Evolutionary conservation across 2,797 vertebrate genomes (phyloP).

Genomic region (Avahi laniger): DNA sequence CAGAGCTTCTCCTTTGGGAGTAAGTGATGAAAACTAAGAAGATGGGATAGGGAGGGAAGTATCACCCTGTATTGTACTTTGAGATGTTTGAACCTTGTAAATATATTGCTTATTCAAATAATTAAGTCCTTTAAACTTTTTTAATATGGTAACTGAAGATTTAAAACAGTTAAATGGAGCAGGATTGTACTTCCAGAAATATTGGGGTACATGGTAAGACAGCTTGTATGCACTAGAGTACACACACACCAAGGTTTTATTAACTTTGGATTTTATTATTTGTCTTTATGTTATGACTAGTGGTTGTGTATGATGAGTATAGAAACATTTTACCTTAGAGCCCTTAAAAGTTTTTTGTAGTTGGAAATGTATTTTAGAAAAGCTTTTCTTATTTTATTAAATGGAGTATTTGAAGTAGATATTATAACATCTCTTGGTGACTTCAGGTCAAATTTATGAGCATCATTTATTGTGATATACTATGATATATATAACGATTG

Average conservation of each 20-base stretch:
- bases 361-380: slow-evolving; percentile 19
- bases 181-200: not conserved
- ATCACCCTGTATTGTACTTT: not conserved
- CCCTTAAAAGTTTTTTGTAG: not conserved
- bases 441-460: not conserved
- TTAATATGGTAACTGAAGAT: not conserved
- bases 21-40: not conserved
- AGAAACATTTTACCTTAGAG: not conserved
- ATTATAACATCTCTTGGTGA: not conserved
- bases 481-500: not conserved
- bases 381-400: slow-evolving; percentile 22
- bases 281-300: not conserved
- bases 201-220: not conserved
- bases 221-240: not conserved
- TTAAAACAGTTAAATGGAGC: not conserved
- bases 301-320: not conserved
- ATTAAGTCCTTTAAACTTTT: not conserved
- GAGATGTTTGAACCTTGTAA: not conserved
- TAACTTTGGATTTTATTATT: slow-evolving; percentile 36
- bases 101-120: slow-evolving; percentile 13
- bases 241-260: not conserved
- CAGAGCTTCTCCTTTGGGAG: not conserved
- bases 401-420: not conserved
- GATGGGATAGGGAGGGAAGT: not conserved
- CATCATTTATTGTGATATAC: not conserved